Conservation (phyloP, 1,140 invertebrate genomes). For the Caenorhabditis brenneri region DNA sequence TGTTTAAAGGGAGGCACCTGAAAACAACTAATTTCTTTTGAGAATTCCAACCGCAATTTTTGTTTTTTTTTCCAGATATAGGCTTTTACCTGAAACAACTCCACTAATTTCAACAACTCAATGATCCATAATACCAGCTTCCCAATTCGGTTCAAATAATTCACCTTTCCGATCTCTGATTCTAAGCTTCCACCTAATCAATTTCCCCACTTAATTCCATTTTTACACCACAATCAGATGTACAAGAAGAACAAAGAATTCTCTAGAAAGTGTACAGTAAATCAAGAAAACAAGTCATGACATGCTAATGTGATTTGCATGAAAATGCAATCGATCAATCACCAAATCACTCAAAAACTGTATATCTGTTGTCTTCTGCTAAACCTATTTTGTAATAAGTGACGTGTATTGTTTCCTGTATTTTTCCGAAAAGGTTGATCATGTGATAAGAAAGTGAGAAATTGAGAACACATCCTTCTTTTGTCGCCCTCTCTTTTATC, state of each 20-base stretch:
- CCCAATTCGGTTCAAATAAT: no score
- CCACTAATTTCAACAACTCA: no score
- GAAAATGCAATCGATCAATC: neutral
- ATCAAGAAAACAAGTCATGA: neutral
- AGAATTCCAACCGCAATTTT: no score
- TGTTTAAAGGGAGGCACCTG: no score
- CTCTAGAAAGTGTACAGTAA: neutral
- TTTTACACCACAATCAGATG: neutral
- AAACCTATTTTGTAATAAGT: neutral
- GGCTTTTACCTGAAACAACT: no score
- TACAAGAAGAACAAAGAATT: neutral
- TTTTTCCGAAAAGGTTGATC: neutral
- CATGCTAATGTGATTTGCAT: slow-evolving; percentile 18
- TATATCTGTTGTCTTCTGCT: neutral
- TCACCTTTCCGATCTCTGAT: neutral
- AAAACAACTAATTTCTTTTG: no score
- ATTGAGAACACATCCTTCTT: neutral
- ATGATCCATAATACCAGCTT: no score
- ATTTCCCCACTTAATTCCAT: neutral
- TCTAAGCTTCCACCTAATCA: neutral
- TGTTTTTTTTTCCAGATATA: no score
- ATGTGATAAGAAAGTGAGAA: neutral
- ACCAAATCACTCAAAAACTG: neutral
- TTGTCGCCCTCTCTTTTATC: neutral
- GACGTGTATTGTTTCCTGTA: slow-evolving; percentile 31